phyloP scores from a whole-genome alignment of 2,797 vertebrate genomes.

The Antrozous pallidus region DNA sequence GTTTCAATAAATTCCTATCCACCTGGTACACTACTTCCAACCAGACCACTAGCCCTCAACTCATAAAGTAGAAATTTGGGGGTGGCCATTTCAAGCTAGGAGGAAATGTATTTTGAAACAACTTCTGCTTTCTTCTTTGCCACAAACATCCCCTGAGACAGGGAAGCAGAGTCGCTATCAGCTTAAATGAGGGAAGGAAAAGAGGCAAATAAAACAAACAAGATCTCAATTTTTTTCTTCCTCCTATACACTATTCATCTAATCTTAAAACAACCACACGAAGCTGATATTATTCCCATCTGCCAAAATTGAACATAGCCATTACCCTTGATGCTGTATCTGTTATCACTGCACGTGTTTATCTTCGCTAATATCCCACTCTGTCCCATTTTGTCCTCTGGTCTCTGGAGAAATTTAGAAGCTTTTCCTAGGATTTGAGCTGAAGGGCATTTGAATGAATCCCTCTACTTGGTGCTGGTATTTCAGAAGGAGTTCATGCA shows the following conservation, averaged over 20 bases:
- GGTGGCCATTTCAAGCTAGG: constrained; percentile 29
- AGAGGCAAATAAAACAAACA: constrained; percentile 3
- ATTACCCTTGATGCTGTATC: background rate
- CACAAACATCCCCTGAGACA: constrained; percentile 40
- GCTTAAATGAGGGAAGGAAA: constrained; percentile 37
- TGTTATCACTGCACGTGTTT: background rate
- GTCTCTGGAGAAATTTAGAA: background rate
- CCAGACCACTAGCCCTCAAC: background rate
- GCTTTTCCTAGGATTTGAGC: constrained; percentile 5
- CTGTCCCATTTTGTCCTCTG: background rate
- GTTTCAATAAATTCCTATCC: background rate
- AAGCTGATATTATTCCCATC: background rate
- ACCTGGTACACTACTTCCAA: constrained; percentile 10
- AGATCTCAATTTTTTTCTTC: background rate
- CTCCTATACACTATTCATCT: background rate
- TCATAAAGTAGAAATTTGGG: constrained; percentile 37
- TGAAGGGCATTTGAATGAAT: background rate
- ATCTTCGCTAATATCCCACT: background rate
- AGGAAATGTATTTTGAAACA: constrained; percentile 67
- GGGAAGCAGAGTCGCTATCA: constrained; percentile 31
- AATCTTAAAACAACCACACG: background rate
- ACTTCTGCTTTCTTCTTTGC: constrained; percentile 61
- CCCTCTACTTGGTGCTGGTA: background rate
- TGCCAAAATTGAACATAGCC: background rate
- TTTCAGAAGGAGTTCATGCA: background rate